phyloP scores from a whole-genome alignment of 2,888 invertebrate genomes.

The Leucophenga montana region DNA sequence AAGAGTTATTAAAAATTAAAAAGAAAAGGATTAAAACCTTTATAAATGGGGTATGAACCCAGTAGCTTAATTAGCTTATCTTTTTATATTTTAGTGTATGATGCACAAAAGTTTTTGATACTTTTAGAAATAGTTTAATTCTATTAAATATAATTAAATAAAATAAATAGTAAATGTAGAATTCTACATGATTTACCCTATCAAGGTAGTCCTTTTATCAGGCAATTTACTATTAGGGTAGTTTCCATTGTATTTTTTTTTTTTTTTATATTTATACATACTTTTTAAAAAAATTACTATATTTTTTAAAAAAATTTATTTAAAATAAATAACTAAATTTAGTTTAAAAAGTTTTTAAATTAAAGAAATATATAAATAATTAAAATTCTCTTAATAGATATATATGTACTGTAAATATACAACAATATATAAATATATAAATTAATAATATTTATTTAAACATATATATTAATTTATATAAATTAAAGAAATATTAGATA shows the following conservation, averaged over 20 bases:
- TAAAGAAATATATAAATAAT: no score
- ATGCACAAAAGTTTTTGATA: conserved; percentile 78
- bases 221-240: conserved; percentile 52
- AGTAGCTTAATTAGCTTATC: conserved; percentile 76
- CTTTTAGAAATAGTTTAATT: conserved; percentile 78
- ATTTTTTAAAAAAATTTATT: conserved; percentile 38
- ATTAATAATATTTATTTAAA: conserved; percentile 41
- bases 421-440: conserved; percentile 41
- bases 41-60: conserved; percentile 74
- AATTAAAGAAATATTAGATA: background rate
- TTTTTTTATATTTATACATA: conserved; percentile 38
- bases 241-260: conserved; percentile 31
- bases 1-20: conserved; percentile 74
- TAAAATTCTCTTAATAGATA: no score
- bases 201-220: conserved; percentile 78
- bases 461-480: conserved; percentile 42
- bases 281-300: conserved; percentile 34
- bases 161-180: conserved; percentile 33
- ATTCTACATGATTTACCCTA: conserved; percentile 76
- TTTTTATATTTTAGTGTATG: conserved; percentile 78
- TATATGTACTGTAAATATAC: no score
- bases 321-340: conserved; percentile 31
- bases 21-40: conserved; percentile 74
- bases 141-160: conserved; percentile 74
- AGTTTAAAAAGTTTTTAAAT: no score